Evolutionary conservation across 2,113 vertebrate species (phyloP).

Genomic region (Vimba vimba): DNA sequence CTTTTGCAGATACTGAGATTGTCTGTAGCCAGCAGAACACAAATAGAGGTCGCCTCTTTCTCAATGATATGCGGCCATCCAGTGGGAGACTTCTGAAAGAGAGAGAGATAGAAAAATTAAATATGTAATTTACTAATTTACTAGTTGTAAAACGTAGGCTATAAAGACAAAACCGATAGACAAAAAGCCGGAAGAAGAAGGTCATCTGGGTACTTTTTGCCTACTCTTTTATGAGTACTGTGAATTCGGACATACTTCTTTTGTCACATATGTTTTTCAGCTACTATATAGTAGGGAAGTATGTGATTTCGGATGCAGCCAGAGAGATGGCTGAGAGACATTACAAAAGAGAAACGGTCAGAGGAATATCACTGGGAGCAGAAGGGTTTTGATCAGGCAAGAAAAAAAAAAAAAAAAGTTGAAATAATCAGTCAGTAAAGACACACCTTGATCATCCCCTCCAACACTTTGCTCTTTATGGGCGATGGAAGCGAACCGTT

Average conservation of each 20-base stretch:
- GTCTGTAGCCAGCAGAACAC: slow-evolving; percentile 41
- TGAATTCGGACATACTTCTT: too few species aligned
- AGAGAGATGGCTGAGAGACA: background rate
- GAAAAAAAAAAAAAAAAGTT: too few species aligned
- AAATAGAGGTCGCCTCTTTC: slow-evolving; percentile 45
- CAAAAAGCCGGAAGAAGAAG: background rate
- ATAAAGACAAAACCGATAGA: background rate
- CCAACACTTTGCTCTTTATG: slow-evolving; percentile 61
- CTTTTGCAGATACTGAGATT: slow-evolving; percentile 36
- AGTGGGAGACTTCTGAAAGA: slow-evolving; percentile 27
- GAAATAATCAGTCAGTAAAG: background rate
- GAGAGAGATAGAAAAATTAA: slow-evolving; percentile 14
- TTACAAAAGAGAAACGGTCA: too few species aligned
- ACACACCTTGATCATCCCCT: slow-evolving; percentile 56
- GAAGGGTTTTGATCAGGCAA: too few species aligned
- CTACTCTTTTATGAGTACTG: too few species aligned
- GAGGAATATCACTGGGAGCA: too few species aligned
- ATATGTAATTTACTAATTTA: background rate
- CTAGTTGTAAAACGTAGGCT: background rate
- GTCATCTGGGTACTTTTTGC: too few species aligned
- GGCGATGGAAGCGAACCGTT: slow-evolving; percentile 60
- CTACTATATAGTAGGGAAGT: too few species aligned
- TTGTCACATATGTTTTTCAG: too few species aligned
- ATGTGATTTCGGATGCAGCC: background rate
- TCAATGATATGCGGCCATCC: slow-evolving; percentile 26